Evolutionary conservation across 30 jellyfish, hydroid and myxozoan species (phyloP), one percentile per base, ranked within the genome.

Genomic region (Morbakka virulenta): DNA sequence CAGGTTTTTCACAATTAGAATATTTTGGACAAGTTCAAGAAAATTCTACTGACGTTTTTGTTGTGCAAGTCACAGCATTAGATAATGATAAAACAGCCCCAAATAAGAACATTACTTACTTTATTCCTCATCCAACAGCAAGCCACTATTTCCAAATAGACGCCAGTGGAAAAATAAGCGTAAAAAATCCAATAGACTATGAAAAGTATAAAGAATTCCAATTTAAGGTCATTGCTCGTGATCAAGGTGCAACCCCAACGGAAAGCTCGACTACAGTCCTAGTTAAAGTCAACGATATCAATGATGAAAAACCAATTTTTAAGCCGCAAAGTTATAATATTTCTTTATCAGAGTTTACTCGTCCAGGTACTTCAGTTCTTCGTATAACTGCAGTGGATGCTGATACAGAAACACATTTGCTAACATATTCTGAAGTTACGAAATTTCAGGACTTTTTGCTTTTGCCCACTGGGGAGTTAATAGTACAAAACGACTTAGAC

Each of bases 151-250:
- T 90, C 31, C 69, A 32, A 17, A 84, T 90, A 32, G 79, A 90
- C 29, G 67, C 80, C 20, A 69, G 85, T 52, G 95, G 98, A 1
- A 24, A 49, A n/a, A 90, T 90, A 62, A 77, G 79, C 4, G 47
- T 79, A 35, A 69, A 71, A 36, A 27, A 49, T 2, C 32, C 62
- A 28, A 35, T 91, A 28, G 95, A 85, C 80, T 91, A 85, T 75
- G 98, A 91, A 66, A 36, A 31, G 17, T 31, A 28, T 0, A 70
- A 51, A n/a, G 64, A 77, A 28, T 91, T 34, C 69, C 82, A 85
- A 35, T 82, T 91, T 67, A 12, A 88, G 3, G 96, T 91, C 33
- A 67, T 91, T 17, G 98, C 98, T 0, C 63, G 89, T 13, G 96
- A 91, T 77, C 74, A 23, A 24, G 98, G 96, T 11, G 84, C 52